These are phyloP conservation scores for Leptopilina drosophilae DNA, from an alignment of 2,888 invertebrate genomes.

Conservation along the genomic window DNA sequence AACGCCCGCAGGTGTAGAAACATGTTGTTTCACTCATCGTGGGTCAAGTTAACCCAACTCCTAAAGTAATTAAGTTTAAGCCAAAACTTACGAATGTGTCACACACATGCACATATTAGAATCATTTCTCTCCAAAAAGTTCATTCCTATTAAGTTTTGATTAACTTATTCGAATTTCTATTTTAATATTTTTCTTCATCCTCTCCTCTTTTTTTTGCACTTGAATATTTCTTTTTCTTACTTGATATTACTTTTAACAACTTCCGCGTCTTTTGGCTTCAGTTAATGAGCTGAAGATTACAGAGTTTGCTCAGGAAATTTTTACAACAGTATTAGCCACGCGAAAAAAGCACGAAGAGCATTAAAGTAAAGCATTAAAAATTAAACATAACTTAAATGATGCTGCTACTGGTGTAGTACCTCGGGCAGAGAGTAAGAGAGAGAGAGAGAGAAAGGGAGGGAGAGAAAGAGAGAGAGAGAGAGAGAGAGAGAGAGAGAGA, in stretches of 20 bases:
- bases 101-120: no score
- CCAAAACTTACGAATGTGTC: neutral
- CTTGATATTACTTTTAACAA: slow-evolving; percentile 37
- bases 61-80: slow-evolving; percentile 32
- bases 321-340: slow-evolving; percentile 21
- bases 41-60: slow-evolving; percentile 38
- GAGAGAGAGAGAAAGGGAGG: neutral
- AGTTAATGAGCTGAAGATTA: slow-evolving; percentile 35
- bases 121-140: no score
- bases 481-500: neutral
- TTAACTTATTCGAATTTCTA: neutral
- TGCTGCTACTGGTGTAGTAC: neutral
- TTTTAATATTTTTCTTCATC: slow-evolving; percentile 8
- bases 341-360: slow-evolving; percentile 17
- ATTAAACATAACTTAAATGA: neutral
- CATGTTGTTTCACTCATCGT: slow-evolving; percentile 31
- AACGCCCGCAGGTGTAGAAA: slow-evolving; percentile 52
- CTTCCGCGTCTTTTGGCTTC: slow-evolving; percentile 34
- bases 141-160: no score
- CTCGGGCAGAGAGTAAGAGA: no score
- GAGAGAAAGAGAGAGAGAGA: neutral
- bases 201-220: neutral
- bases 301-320: slow-evolving; percentile 26
- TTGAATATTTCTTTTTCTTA: slow-evolving; percentile 1
- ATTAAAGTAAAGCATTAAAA: slow-evolving; percentile 7